Evolutionary conservation across 2,797 vertebrate species (phyloP).

Genomic region (Menidia menidia): DNA sequence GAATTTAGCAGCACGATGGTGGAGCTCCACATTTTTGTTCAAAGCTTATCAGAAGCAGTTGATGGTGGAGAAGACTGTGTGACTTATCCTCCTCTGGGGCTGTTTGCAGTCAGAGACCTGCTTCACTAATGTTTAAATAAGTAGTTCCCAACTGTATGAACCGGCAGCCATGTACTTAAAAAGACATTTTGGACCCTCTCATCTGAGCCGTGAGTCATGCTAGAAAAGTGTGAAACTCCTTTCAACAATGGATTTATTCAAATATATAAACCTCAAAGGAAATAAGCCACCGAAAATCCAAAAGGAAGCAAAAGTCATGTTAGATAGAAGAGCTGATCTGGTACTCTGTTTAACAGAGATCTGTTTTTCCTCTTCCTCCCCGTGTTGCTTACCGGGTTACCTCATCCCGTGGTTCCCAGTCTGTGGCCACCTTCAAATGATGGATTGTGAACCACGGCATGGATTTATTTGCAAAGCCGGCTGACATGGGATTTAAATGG

Average conservation of each 20-base stretch:
- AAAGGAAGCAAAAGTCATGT: not conserved
- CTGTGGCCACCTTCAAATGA: not conserved
- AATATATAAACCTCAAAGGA: not conserved
- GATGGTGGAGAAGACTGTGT: not conserved
- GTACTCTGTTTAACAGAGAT: not conserved
- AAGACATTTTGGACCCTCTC: slow-evolving; percentile 19
- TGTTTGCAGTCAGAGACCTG: slow-evolving; percentile 8
- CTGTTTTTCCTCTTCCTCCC: not conserved
- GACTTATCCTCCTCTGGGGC: slow-evolving; percentile 1
- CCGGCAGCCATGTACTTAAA: not conserved
- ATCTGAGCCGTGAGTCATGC: not conserved
- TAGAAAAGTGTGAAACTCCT: slow-evolving; percentile 7
- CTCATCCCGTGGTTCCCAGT: not conserved
- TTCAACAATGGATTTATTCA: slow-evolving; percentile 3
- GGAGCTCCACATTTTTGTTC: slow-evolving; percentile 8
- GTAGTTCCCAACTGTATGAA: slow-evolving; percentile 4
- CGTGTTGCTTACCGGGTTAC: slow-evolving; percentile 7
- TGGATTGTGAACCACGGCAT: slow-evolving; percentile 9
- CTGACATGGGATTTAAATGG: slow-evolving; percentile 15
- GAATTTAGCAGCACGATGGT: not conserved
- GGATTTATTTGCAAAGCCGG: slow-evolving; percentile 40
- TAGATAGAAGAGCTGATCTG: not conserved
- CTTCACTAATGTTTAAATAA: slow-evolving; percentile 10
- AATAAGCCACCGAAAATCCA: not conserved
- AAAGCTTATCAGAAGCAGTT: slow-evolving; percentile 28